Conservation (phyloP, 2,888 invertebrate genomes). For the Zhengitettix transpicula region DNA sequence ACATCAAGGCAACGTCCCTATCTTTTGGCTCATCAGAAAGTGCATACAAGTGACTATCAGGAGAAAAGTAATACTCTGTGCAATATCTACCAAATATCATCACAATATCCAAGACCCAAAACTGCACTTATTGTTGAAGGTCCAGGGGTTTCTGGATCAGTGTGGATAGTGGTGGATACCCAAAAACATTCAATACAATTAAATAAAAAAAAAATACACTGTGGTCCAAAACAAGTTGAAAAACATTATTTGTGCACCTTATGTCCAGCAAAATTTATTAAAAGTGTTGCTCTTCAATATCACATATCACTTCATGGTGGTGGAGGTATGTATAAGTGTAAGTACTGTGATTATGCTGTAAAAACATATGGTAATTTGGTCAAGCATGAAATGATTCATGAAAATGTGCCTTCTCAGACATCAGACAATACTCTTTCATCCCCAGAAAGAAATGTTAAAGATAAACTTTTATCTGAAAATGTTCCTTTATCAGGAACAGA, state of each 20-base stretch:
- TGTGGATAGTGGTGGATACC: constrained; percentile 30
- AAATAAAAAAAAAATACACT: too few species aligned
- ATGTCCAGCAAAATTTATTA: constrained; percentile 60
- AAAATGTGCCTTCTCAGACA: constrained; percentile 6
- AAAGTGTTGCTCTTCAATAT: constrained; percentile 49
- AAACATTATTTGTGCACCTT: constrained; percentile 33
- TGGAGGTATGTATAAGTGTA: constrained; percentile 46
- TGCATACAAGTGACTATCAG: constrained; percentile 31
- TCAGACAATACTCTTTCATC: background rate
- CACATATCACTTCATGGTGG: constrained; percentile 50
- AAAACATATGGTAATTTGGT: constrained; percentile 49
- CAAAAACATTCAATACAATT: too few species aligned
- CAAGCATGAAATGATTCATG: constrained; percentile 38
- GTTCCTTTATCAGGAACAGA: constrained; percentile 48
- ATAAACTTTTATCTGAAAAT: constrained; percentile 14
- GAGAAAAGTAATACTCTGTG: constrained; percentile 54
- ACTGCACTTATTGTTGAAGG: constrained; percentile 29
- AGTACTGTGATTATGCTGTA: constrained; percentile 51
- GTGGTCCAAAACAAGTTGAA: background rate
- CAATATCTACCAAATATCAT: constrained; percentile 43
- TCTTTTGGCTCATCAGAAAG: constrained; percentile 47
- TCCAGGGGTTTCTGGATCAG: constrained; percentile 20
- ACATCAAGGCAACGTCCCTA: constrained; percentile 53
- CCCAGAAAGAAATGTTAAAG: background rate
- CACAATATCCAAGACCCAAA: constrained; percentile 45